These are phyloP conservation scores for Setipinna tenuifilis DNA, from an alignment of 2,797 vertebrate species.

Conservation along the genomic window DNA sequence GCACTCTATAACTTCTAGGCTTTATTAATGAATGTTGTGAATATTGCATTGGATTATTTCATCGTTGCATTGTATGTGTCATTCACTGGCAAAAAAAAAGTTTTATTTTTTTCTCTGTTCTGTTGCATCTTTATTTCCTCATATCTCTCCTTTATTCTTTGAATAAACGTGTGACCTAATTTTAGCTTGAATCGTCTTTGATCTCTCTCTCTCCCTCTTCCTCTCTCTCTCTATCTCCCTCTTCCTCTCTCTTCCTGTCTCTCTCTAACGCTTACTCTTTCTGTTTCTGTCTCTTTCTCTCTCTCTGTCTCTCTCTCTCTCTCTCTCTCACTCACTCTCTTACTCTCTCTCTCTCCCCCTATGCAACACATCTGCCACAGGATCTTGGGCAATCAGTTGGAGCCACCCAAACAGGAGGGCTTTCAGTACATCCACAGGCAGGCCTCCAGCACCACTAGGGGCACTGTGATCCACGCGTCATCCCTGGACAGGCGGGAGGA, in stretches of 20 bases:
- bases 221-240: too few species aligned
- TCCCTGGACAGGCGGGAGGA: constrained; percentile 51
- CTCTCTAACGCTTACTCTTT: too few species aligned
- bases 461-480: constrained; percentile 16
- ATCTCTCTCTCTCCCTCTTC: not conserved
- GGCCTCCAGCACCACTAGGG: constrained; percentile 30
- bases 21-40: not conserved
- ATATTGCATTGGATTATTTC: not conserved
- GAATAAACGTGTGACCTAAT: constrained; percentile 14
- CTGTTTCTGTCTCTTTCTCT: too few species aligned
- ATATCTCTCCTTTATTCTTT: constrained; percentile 1
- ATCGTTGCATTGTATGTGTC: constrained; percentile 13
- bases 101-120: not conserved
- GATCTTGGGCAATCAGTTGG: constrained; percentile 79
- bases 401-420: constrained; percentile 77
- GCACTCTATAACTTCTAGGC: not conserved
- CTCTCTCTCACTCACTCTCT: too few species aligned
- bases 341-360: not conserved
- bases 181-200: constrained; percentile 4
- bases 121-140: constrained; percentile 13
- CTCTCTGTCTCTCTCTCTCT: too few species aligned
- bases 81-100: not conserved
- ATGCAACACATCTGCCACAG: constrained; percentile 57
- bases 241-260: too few species aligned
- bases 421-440: constrained; percentile 74